Evolutionary conservation across 1,140 invertebrate genomes (phyloP).

Genomic region (honey bee (Apis mellifera)): DNA sequence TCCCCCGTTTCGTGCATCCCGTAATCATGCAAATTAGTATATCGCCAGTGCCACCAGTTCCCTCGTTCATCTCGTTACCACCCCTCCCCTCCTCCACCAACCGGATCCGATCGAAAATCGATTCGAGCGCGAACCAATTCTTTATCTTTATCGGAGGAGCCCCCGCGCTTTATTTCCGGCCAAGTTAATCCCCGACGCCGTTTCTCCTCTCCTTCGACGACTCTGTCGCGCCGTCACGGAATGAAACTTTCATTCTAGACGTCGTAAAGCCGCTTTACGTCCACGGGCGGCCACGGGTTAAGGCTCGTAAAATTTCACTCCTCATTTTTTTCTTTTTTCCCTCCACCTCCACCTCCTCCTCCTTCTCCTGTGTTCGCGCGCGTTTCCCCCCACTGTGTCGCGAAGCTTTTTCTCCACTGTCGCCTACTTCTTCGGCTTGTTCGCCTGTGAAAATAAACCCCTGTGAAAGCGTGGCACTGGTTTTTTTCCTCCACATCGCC

Average conservation of each 20-base stretch:
- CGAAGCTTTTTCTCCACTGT: background rate
- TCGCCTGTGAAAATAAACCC: conserved; percentile 32
- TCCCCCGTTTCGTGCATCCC: background rate
- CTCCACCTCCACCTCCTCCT: too few species aligned
- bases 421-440: background rate
- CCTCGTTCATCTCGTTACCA: too few species aligned
- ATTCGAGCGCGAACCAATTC: background rate
- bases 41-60: too few species aligned
- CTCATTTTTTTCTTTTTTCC: conserved; percentile 12
- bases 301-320: conserved; percentile 63
- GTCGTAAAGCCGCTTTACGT: conserved; percentile 66
- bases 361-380: background rate
- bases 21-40: too few species aligned
- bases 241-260: conserved; percentile 66
- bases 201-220: conserved; percentile 15
- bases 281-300: conserved; percentile 21
- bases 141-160: conserved; percentile 30
- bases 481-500: background rate
- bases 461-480: background rate
- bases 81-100: background rate
- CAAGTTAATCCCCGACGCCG: conserved; percentile 31
- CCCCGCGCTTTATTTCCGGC: conserved; percentile 33
- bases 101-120: background rate
- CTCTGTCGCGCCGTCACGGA: conserved; percentile 26
- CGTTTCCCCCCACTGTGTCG: conserved; percentile 10